Base-by-base conservation (phyloP, 2,888 invertebrate genomes). In the Rotaria macrura region DNA sequence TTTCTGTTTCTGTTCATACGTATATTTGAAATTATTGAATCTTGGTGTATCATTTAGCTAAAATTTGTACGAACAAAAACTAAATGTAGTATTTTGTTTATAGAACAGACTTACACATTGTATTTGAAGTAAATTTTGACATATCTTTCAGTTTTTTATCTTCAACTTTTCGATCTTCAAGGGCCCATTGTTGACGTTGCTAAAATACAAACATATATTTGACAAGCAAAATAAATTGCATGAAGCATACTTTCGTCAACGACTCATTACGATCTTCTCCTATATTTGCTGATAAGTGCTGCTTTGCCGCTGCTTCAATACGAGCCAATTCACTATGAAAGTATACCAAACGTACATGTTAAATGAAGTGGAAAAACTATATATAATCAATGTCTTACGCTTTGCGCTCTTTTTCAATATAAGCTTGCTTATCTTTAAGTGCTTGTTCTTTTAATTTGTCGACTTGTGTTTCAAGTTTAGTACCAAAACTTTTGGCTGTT, bases 401-500 rank as follows among this genome's bases (percentile, higher is more conserved):
- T 79, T 79, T 38, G 20, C 43, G 43, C 25, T 79, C 74, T 17
- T 79, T 79, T 79, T 79, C 74, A 25, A 79, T 79, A 79, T 40
- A 79, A 7, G 43, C 74, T 79, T 79, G 38, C n/a, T 79, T 79
- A 25, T 79, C 74, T 43, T 79, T 38, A 25, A 79, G 43, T 40
- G 74, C 74, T 79, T 79, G 38, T 29, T 79, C 74, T 79, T 43
- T 79, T 14, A 43, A 79, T 43, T 43, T 79, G 43, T 79, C 74
- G 14, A 25, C 25, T 43, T 38, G 25, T 79, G 74, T 40, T 79
- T 79, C 74, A 25, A 79, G 23, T 43, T 79, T 79, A 5, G 74
- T 79, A 25, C 74, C 74, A 43, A 43, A 79, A n/a, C 74, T 79
- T 79, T 79, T 40, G 2, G 74, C 74, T 43, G 74, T 43, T 9